Evolutionary conservation across 2,888 invertebrate genomes (phyloP).

Genomic region (Zaprionus obscuricornis): DNA sequence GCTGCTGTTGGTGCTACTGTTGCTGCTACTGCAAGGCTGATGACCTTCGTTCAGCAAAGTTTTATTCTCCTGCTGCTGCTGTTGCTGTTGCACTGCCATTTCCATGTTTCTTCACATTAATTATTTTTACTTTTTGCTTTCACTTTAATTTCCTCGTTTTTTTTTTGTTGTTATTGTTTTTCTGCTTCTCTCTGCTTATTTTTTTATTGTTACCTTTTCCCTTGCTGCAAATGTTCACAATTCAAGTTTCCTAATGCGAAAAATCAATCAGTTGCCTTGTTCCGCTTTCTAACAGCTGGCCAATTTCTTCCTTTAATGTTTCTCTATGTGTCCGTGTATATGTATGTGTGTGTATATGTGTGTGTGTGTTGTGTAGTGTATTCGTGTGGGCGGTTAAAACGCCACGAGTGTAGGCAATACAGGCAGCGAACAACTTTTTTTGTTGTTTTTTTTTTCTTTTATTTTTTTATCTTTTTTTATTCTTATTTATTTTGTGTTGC

Average conservation of each 20-base stretch:
- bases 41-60: conserved; percentile 47
- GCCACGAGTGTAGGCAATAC: too few relatives aligned
- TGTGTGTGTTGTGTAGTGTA: conserved; percentile 18
- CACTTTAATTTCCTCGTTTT: not conserved
- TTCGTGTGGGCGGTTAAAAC: not conserved
- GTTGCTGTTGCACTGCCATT: too few relatives aligned
- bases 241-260: conserved; percentile 37
- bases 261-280: conserved; percentile 62
- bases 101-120: conserved; percentile 19
- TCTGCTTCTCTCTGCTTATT: not conserved
- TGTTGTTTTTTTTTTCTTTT: not conserved
- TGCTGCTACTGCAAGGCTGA: conserved; percentile 23
- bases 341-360: conserved; percentile 3
- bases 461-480: not conserved
- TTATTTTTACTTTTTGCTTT: not conserved
- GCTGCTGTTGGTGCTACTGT: not conserved
- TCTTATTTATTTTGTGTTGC: too few relatives aligned
- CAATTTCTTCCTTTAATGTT: conserved; percentile 31
- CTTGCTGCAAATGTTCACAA: not conserved
- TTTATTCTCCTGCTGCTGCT: too few relatives aligned
- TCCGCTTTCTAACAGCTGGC: conserved; percentile 61
- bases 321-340: not conserved
- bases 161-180: not conserved
- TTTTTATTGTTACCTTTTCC: not conserved
- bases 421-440: not conserved